Percentiles rank a stretch among this genome's conserved stretches.
Conservation (phyloP, 2,113 vertebrate genomes). For the Tychaedon coryphoeus region DNA sequence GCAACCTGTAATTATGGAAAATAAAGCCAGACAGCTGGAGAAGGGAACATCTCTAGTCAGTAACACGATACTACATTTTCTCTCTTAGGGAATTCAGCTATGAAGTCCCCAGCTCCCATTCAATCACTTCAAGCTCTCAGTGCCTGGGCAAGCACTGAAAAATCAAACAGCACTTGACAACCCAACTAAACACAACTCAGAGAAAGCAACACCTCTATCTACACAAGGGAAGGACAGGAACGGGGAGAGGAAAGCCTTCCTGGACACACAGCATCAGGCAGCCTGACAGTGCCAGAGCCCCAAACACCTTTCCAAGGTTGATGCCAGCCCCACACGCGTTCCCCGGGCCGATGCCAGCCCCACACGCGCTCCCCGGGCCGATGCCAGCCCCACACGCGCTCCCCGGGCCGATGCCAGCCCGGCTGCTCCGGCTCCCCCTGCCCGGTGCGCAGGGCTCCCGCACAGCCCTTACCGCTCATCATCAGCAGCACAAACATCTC, state of each 20-base stretch:
- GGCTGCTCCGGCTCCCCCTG: not conserved
- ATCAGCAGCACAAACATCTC: slow-evolving; percentile 37
- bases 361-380: too few species aligned
- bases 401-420: too few species aligned
- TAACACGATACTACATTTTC: not conserved
- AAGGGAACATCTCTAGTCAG: not conserved
- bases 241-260: not conserved
- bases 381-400: too few species aligned
- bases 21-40: slow-evolving; percentile 20
- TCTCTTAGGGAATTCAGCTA: not conserved
- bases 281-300: not conserved
- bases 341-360: too few species aligned
- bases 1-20: slow-evolving; percentile 46
- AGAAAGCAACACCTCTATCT: not conserved
- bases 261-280: not conserved
- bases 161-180: not conserved
- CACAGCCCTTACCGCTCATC: slow-evolving; percentile 54
- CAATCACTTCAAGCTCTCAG: not conserved
- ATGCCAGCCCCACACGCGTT: too few species aligned
- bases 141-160: not conserved
- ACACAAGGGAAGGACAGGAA: not conserved
- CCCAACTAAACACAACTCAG: not conserved
- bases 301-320: not conserved
- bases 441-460: not conserved
- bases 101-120: not conserved